Evolutionary conservation across 2,888 invertebrate species (phyloP).

Genomic region (Erebia epiphron): DNA sequence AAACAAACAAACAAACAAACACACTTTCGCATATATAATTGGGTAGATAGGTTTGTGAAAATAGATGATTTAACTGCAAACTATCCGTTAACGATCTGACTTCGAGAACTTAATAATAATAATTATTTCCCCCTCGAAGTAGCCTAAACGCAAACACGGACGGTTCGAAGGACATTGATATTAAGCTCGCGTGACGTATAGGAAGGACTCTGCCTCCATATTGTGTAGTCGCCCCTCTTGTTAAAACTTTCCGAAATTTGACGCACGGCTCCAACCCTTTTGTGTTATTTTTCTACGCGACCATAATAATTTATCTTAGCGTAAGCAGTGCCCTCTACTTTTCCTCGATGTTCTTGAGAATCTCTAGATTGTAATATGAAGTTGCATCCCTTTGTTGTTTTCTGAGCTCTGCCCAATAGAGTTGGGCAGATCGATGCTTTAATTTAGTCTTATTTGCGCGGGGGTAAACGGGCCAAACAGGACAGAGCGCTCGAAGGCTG

Average conservation of each 20-base stretch:
- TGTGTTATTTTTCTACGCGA: conserved; percentile 51
- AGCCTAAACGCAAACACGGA: conserved; percentile 12
- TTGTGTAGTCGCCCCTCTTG: conserved; percentile 58
- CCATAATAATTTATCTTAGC: conserved; percentile 19
- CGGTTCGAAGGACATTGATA: conserved; percentile 18
- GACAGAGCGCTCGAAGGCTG: conserved; percentile 33
- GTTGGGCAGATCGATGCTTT: conserved; percentile 18
- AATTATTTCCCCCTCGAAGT: conserved; percentile 8
- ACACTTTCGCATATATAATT: too few relatives aligned
- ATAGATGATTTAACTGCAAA: neutral
- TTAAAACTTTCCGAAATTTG: conserved; percentile 75
- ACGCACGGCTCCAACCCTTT: conserved; percentile 70
- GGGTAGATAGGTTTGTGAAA: neutral
- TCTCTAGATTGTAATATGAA: conserved; percentile 2
- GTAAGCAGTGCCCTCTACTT: conserved; percentile 2
- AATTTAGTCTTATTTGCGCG: conserved; percentile 19
- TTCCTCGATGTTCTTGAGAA: neutral
- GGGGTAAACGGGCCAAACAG: conserved; percentile 15
- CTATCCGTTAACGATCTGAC: neutral
- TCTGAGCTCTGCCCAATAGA: neutral
- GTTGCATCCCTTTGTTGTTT: conserved; percentile 10
- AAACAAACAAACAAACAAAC: too few relatives aligned
- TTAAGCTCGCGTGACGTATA: conserved; percentile 63
- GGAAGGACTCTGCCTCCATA: conserved; percentile 42
- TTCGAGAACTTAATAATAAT: neutral